phyloP scores from a whole-genome alignment of 2,888 invertebrate species.

The Pterostichus niger region DNA sequence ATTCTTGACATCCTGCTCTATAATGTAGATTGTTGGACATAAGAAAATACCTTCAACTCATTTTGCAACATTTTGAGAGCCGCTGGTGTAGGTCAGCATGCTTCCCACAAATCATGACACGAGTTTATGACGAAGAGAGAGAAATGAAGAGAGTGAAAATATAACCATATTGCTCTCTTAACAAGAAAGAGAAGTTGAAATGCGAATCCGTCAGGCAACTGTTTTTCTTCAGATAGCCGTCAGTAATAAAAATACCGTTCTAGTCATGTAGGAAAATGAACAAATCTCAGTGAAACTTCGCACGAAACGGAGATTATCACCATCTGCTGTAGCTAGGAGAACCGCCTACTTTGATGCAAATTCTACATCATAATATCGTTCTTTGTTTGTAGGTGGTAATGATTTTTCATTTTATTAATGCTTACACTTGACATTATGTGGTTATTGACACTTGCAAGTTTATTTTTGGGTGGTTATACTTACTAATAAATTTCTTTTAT shows the following conservation, averaged over 20 bases:
- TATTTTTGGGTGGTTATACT: not conserved
- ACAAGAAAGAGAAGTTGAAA: slow-evolving; percentile 59
- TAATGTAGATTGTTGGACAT: too few relatives aligned
- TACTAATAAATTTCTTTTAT: slow-evolving; percentile 10
- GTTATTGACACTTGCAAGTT: slow-evolving; percentile 45
- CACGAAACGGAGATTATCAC: slow-evolving; percentile 17
- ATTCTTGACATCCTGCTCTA: too few relatives aligned
- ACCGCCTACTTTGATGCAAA: slow-evolving; percentile 19
- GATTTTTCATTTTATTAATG: slow-evolving; percentile 23
- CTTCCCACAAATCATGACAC: slow-evolving; percentile 53
- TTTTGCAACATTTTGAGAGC: slow-evolving; percentile 12
- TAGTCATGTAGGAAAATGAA: slow-evolving; percentile 34
- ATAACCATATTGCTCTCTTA: slow-evolving; percentile 45
- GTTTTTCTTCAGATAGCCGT: slow-evolving; percentile 50
- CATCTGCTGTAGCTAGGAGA: slow-evolving; percentile 12
- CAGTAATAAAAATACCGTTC: slow-evolving; percentile 55
- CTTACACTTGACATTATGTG: slow-evolving; percentile 43
- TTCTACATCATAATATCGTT: slow-evolving; percentile 35
- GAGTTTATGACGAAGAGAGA: slow-evolving; percentile 33
- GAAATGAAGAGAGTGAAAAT: slow-evolving; percentile 62
- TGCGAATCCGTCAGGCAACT: slow-evolving; percentile 30
- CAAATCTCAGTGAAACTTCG: slow-evolving; percentile 19
- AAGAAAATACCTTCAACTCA: not conserved
- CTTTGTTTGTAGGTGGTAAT: slow-evolving; percentile 15
- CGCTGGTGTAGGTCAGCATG: slow-evolving; percentile 56